Conservation (phyloP, 2,113 vertebrate genomes). For the Sebastes fasciatus region DNA sequence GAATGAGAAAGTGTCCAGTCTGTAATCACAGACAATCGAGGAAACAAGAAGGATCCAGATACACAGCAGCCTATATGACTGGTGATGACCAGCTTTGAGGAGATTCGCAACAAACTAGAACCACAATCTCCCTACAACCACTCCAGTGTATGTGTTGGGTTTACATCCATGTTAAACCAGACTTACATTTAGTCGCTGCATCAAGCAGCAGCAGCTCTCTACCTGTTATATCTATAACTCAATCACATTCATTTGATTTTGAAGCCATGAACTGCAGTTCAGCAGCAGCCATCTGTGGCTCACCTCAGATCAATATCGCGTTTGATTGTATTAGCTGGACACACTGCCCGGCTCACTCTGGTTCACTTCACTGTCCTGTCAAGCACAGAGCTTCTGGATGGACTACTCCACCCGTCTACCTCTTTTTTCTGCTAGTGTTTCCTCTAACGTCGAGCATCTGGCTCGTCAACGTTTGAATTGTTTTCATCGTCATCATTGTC, state of each 20-base stretch:
- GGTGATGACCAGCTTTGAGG: background rate
- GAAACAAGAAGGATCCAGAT: background rate
- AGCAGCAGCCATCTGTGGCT: constrained; percentile 48
- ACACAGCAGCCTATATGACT: background rate
- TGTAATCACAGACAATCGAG: background rate
- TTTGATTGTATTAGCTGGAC: constrained; percentile 64
- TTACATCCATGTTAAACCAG: constrained; percentile 12
- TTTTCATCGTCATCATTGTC: constrained; percentile 2
- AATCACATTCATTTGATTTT: constrained; percentile 61
- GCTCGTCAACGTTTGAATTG: background rate
- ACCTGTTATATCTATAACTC: constrained; percentile 61
- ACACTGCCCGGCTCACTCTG: constrained; percentile 27
- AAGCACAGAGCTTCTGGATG: constrained; percentile 16
- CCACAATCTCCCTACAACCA: background rate
- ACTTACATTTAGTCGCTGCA: constrained; percentile 12
- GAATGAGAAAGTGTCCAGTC: background rate
- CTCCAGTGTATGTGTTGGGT: background rate
- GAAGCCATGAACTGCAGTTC: constrained; percentile 43
- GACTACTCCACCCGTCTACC: constrained; percentile 25
- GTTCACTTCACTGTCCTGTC: constrained; percentile 29
- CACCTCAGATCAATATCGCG: constrained; percentile 53
- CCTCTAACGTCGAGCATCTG: background rate
- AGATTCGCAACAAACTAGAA: background rate
- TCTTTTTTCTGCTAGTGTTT: constrained; percentile 16
- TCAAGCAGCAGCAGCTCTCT: constrained; percentile 31